Evolutionary conservation across 2,113 vertebrate genomes (phyloP).

Genomic region (Eulemur macaco): DNA sequence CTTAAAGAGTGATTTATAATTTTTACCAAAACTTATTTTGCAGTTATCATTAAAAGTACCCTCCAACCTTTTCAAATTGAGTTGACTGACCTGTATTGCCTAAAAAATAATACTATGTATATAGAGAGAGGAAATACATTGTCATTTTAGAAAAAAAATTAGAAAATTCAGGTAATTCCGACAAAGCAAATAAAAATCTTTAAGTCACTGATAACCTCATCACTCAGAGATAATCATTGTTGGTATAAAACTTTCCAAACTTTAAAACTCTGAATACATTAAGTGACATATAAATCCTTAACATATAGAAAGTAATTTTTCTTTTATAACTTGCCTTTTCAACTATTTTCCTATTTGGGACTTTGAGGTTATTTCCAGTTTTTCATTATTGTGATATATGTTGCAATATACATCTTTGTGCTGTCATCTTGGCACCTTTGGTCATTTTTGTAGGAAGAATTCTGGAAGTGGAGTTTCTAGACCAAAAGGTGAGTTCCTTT

Average conservation of each 20-base stretch:
- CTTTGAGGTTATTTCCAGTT: background rate
- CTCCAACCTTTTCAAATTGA: background rate
- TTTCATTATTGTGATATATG: background rate
- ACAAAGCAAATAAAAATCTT: background rate
- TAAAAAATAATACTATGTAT: background rate
- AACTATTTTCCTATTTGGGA: background rate
- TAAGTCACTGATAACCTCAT: background rate
- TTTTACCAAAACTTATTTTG: constrained; percentile 48
- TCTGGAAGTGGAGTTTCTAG: background rate
- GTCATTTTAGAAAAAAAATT: background rate
- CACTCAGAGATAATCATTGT: background rate
- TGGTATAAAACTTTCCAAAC: background rate
- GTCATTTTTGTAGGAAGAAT: background rate
- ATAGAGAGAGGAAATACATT: background rate
- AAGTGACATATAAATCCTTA: background rate
- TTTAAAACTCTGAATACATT: background rate
- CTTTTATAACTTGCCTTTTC: background rate
- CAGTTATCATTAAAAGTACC: background rate
- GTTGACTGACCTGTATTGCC: background rate
- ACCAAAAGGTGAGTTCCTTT: background rate
- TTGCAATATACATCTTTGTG: background rate
- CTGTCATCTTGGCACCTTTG: background rate
- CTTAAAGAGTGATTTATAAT: constrained; percentile 45
- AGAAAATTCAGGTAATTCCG: background rate
- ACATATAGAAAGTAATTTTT: background rate